Conservation (phyloP, 2,113 vertebrate genomes). For the Connochaetes taurinus region DNA sequence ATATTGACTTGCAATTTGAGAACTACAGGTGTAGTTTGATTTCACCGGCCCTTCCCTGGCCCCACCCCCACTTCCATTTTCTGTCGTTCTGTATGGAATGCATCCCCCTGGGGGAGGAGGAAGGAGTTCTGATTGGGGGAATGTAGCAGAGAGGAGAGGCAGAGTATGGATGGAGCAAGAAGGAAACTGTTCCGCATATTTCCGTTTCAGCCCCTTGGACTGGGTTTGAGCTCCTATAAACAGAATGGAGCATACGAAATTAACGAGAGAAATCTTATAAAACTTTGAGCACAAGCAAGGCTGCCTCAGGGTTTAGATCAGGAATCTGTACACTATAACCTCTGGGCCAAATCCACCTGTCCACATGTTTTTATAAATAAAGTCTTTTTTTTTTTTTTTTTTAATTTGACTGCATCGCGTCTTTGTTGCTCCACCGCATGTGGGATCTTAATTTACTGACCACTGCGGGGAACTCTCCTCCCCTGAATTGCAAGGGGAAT, state of each 20-base stretch:
- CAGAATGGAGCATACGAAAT: not conserved
- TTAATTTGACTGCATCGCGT: not conserved
- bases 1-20: not conserved
- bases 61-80: not conserved
- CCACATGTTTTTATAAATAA: not conserved
- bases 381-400: not conserved
- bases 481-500: not conserved
- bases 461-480: not conserved
- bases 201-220: not conserved
- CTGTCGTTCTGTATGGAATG: not conserved
- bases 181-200: not conserved
- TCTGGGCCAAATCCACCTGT: not conserved
- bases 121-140: not conserved
- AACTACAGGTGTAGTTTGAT: not conserved
- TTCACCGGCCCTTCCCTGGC: not conserved
- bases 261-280: not conserved
- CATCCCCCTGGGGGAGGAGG: not conserved
- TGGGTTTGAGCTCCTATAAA: not conserved
- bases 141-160: not conserved
- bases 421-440: not conserved
- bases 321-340: not conserved
- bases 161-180: rapidly evolving
- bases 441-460: not conserved
- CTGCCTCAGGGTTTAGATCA: not conserved
- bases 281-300: not conserved